phyloP scores from a whole-genome alignment of 2,797 vertebrate genomes.

The Lutjanus campechanus region DNA sequence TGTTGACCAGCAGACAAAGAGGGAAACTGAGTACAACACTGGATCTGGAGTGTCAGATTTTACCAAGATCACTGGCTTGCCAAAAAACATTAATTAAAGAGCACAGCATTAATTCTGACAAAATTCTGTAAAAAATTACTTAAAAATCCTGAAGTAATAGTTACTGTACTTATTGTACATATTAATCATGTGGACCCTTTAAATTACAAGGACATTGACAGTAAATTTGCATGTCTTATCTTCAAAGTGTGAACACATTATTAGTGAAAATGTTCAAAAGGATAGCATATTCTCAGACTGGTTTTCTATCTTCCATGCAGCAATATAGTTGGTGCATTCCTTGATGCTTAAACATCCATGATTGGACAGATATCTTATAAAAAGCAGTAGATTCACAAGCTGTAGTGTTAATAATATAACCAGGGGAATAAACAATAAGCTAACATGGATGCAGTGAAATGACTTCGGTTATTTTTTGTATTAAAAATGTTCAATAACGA shows the following conservation, averaged over 20 bases:
- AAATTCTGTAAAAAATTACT: too few relatives aligned
- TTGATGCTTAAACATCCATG: too few relatives aligned
- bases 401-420: not conserved
- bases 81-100: not conserved
- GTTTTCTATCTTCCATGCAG: not conserved
- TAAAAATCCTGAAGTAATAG: too few relatives aligned
- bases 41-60: not conserved
- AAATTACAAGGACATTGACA: too few relatives aligned
- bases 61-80: not conserved
- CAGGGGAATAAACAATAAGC: not conserved
- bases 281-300: not conserved
- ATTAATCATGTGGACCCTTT: not conserved
- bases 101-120: too few relatives aligned
- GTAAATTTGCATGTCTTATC: not conserved
- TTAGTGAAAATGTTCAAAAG: not conserved
- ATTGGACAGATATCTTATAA: too few relatives aligned
- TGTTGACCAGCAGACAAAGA: constrained; percentile 66
- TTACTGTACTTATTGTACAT: too few relatives aligned
- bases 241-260: not conserved
- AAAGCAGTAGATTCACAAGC: not conserved
- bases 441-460: not conserved
- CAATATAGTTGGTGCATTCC: not conserved
- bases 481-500: too few relatives aligned
- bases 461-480: not conserved
- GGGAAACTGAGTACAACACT: not conserved